A percentile compares a stretch with the other conserved stretches of the same genome.
phyloP scores from a whole-genome alignment of 1,140 invertebrate genomes.

The Caligus rogercresseyi region DNA sequence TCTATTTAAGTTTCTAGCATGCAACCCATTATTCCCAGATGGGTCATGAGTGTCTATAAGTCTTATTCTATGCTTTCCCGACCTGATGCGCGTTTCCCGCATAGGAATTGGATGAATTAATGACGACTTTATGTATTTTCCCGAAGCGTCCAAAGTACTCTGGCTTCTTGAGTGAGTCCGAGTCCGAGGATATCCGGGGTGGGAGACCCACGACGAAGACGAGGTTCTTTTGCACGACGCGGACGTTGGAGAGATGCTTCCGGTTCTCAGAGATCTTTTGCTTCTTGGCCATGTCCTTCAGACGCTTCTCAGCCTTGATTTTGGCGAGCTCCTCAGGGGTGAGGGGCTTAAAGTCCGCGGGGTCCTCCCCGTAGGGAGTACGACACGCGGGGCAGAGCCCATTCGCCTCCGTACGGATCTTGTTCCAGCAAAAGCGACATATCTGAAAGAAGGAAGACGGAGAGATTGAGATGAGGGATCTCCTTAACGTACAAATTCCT shows the following conservation, averaged over 20 bases:
- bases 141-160: slow-evolving; percentile 99
- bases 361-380: slow-evolving; percentile 95
- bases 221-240: slow-evolving; percentile 97
- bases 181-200: slow-evolving; percentile 71
- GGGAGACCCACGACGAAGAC: slow-evolving; percentile 97
- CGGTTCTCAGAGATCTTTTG: slow-evolving; percentile 84
- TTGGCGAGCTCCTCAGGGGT: slow-evolving; percentile 59
- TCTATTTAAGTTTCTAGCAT: no score
- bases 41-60: no score
- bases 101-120: slow-evolving; percentile 92
- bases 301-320: slow-evolving; percentile 77
- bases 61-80: neutral
- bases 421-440: slow-evolving; percentile 99
- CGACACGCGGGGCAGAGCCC: slow-evolving; percentile 92
- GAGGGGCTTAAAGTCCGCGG: slow-evolving; percentile 91
- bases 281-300: slow-evolving; percentile 55
- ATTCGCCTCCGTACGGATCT: slow-evolving; percentile 95
- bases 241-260: slow-evolving; percentile 86
- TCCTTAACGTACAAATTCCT: neutral
- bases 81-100: slow-evolving; percentile 64
- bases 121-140: slow-evolving; percentile 98
- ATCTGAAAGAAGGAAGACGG: slow-evolving; percentile 45
- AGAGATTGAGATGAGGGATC: neutral
- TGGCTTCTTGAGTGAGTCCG: slow-evolving; percentile 76
- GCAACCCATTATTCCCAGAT: no score